Conservation (phyloP, 1,140 invertebrate species). For the Lamellibrachia luymesi region DNA sequence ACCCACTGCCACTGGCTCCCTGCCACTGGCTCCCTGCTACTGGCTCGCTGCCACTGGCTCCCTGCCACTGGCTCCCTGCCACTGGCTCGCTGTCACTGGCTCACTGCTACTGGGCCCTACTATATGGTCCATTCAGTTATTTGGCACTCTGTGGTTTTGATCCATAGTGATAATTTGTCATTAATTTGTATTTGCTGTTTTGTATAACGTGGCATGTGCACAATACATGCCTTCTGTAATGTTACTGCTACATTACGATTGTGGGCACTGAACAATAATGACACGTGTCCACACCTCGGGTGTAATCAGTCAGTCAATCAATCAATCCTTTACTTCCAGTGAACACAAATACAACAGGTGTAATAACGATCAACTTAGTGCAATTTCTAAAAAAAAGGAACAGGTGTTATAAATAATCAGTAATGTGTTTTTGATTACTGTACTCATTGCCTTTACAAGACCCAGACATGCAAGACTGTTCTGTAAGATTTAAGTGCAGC, state of each 20-base stretch:
- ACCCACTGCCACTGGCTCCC: too few relatives aligned
- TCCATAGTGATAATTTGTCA: not conserved
- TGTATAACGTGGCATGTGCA: not conserved
- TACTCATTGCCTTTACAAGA: not conserved
- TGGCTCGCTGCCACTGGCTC: too few relatives aligned
- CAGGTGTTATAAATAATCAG: not conserved
- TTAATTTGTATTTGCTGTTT: not conserved
- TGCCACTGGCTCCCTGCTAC: too few relatives aligned
- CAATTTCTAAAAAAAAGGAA: not conserved
- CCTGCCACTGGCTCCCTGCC: too few relatives aligned
- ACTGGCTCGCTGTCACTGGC: too few relatives aligned
- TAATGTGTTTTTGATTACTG: not conserved
- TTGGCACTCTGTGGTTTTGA: not conserved
- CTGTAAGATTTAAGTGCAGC: not conserved
- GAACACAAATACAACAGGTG: not conserved
- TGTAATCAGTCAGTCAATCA: not conserved
- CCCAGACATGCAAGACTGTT: not conserved
- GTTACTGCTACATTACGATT: not conserved
- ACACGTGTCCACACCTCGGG: not conserved
- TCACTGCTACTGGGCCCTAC: too few relatives aligned
- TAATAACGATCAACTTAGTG: not conserved
- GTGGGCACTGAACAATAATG: not conserved
- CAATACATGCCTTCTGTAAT: not conserved
- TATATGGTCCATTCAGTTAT: not conserved
- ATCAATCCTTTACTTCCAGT: not conserved